Percentiles rank a stretch among this genome's conserved stretches.
Evolutionary conservation across 2,888 invertebrate species (phyloP).

Genomic region (Monopis laevigella): DNA sequence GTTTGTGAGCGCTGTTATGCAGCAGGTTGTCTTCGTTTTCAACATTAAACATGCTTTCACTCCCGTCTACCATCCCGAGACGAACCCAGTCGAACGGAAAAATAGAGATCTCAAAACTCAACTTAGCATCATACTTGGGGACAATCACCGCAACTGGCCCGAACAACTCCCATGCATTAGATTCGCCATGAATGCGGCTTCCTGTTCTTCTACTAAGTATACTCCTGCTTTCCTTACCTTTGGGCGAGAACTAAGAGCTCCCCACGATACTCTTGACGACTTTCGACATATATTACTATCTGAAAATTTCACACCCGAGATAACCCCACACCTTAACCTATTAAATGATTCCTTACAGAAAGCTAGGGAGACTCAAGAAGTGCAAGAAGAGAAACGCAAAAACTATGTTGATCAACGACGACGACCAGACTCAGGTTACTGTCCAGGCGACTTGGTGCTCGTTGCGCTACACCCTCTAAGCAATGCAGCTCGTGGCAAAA

Average conservation of each 20-base stretch:
- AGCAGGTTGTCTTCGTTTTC: slow-evolving; percentile 21
- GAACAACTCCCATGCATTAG: slow-evolving; percentile 27
- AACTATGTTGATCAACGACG: slow-evolving; percentile 4
- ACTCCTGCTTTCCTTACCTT: slow-evolving; percentile 23
- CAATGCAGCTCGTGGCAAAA: not conserved
- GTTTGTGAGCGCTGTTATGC: slow-evolving; percentile 30
- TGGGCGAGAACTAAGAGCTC: slow-evolving; percentile 21
- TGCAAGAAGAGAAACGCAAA: slow-evolving; percentile 15
- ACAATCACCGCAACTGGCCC: slow-evolving; percentile 26
- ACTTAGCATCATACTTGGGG: slow-evolving; percentile 15
- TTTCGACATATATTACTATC: slow-evolving; percentile 10
- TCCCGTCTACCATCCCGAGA: slow-evolving; percentile 28
- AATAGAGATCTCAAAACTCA: slow-evolving; percentile 21
- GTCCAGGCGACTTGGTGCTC: slow-evolving; percentile 1
- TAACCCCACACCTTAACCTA: slow-evolving; percentile 15
- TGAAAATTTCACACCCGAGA: slow-evolving; percentile 13
- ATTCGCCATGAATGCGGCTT: slow-evolving; percentile 34
- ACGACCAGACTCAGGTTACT: not conserved
- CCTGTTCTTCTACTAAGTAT: slow-evolving; percentile 18
- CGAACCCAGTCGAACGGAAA: slow-evolving; percentile 19
- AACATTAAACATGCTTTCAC: slow-evolving; percentile 24
- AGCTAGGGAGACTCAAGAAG: slow-evolving; percentile 13
- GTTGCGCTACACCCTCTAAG: not conserved
- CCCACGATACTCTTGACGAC: slow-evolving; percentile 16
- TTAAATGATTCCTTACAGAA: slow-evolving; percentile 12